A percentile compares a stretch with the other conserved stretches of the same genome.
Conservation (phyloP, 2,797 vertebrate genomes). For the Anguilla obscura region DNA sequence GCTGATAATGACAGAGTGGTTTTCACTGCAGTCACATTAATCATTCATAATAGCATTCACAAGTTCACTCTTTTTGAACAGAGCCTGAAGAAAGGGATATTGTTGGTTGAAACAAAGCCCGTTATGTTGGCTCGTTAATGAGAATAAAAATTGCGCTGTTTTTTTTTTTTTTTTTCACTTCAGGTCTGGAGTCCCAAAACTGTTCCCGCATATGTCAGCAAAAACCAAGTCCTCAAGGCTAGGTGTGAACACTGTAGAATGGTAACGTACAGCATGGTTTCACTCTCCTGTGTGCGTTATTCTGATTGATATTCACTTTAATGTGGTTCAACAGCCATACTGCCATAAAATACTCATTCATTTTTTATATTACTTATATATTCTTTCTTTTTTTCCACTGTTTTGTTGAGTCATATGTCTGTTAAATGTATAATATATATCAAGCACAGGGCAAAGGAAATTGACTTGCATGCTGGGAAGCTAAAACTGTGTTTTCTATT, state of each 20-base stretch:
- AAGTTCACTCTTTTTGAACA: constrained; percentile 3
- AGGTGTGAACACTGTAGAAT: too few relatives aligned
- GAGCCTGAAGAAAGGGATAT: constrained; percentile 16
- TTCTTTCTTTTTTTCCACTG: background rate
- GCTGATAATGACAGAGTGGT: background rate
- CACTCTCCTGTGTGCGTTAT: background rate
- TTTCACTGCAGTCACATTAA: constrained; percentile 16
- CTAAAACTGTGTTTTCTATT: background rate
- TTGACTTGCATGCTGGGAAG: background rate
- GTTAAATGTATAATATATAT: background rate
- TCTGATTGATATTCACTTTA: background rate
- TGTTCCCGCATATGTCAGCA: background rate
- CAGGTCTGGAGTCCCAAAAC: background rate
- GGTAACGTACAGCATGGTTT: background rate
- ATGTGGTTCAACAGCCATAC: background rate
- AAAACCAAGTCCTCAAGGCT: background rate
- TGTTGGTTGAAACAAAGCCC: constrained; percentile 30
- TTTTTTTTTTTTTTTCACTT: constrained; percentile 13
- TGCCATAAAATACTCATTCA: background rate
- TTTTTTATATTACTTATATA: background rate
- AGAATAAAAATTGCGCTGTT: constrained; percentile 8
- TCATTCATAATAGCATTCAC: constrained; percentile 26
- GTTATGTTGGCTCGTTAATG: constrained; percentile 13
- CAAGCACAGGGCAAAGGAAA: background rate
- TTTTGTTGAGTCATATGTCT: background rate